Conservation (phyloP, 2,797 vertebrate genomes). For the Nothura maculosa region DNA sequence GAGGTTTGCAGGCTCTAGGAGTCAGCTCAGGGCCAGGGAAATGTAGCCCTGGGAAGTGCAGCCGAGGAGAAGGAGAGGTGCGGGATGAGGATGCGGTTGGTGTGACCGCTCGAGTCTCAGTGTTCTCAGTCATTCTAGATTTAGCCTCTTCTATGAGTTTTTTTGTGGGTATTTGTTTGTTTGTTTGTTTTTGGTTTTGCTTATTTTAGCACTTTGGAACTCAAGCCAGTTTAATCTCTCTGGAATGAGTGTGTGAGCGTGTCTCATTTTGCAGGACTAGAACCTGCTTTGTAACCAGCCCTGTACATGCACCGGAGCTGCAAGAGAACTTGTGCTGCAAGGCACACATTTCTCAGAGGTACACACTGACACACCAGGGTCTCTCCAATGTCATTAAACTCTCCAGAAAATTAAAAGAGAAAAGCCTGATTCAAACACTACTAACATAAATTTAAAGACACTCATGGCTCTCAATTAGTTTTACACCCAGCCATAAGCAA, state of each 20-base stretch:
- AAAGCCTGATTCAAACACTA: neutral
- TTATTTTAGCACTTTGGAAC: neutral
- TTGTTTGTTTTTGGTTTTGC: neutral
- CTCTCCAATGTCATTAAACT: neutral
- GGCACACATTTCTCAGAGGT: neutral
- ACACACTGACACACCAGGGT: neutral
- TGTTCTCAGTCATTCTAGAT: neutral
- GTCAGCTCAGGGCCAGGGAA: neutral
- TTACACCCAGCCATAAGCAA: neutral
- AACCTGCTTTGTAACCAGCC: neutral
- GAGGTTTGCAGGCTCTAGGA: neutral
- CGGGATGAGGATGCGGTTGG: constrained; percentile 17
- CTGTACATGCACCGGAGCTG: rapidly evolving
- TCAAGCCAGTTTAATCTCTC: neutral
- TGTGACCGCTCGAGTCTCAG: neutral
- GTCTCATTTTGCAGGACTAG: neutral
- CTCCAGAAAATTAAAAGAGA: neutral
- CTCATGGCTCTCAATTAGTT: neutral
- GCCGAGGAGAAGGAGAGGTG: neutral
- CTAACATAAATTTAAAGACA: neutral
- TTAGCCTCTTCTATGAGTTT: neutral
- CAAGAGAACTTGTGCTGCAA: neutral
- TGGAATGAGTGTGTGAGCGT: neutral
- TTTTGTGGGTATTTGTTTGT: too few relatives aligned
- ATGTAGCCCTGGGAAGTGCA: neutral